phyloP scores from a whole-genome alignment of 2,888 invertebrate species.

The Agrenia bidenticulata region DNA sequence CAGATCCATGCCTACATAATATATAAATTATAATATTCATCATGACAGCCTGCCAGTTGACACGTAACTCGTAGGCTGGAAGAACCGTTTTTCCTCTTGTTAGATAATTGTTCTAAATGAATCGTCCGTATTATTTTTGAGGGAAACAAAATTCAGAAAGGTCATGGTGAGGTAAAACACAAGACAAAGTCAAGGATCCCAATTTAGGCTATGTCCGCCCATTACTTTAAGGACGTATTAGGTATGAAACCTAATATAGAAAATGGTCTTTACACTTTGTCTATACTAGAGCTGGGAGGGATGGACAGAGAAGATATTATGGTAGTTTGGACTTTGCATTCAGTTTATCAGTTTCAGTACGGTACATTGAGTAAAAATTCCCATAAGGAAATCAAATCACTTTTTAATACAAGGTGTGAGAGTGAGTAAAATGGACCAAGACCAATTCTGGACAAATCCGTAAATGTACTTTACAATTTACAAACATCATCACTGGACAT shows the following conservation, averaged over 20 bases:
- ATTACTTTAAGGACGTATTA: slow-evolving; percentile 51
- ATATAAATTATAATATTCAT: neutral
- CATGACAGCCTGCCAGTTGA: slow-evolving; percentile 2
- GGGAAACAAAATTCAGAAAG: slow-evolving; percentile 44
- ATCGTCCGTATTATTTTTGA: neutral
- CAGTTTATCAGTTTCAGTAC: slow-evolving; percentile 23
- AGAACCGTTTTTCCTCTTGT: slow-evolving; percentile 6
- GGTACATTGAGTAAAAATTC: slow-evolving; percentile 42
- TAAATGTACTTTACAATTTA: slow-evolving; percentile 28
- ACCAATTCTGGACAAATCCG: slow-evolving; percentile 42
- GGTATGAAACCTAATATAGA: slow-evolving; percentile 52
- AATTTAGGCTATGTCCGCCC: slow-evolving; percentile 50
- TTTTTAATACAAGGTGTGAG: slow-evolving; percentile 37
- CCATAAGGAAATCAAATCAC: slow-evolving; percentile 46
- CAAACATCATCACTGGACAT: too few relatives aligned
- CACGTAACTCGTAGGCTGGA: slow-evolving; percentile 1
- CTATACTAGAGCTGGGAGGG: neutral
- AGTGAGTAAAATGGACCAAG: slow-evolving; percentile 36
- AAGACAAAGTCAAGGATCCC: slow-evolving; percentile 39
- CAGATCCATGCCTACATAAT: neutral
- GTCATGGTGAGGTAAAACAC: slow-evolving; percentile 42
- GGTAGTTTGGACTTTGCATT: neutral
- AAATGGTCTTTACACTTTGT: slow-evolving; percentile 15
- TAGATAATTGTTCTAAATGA: neutral
- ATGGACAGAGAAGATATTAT: neutral